Evolutionary conservation across 1,140 invertebrate species (phyloP), one percentile per base, ranked within the genome.

Genomic region (Drosophila arawakana): DNA sequence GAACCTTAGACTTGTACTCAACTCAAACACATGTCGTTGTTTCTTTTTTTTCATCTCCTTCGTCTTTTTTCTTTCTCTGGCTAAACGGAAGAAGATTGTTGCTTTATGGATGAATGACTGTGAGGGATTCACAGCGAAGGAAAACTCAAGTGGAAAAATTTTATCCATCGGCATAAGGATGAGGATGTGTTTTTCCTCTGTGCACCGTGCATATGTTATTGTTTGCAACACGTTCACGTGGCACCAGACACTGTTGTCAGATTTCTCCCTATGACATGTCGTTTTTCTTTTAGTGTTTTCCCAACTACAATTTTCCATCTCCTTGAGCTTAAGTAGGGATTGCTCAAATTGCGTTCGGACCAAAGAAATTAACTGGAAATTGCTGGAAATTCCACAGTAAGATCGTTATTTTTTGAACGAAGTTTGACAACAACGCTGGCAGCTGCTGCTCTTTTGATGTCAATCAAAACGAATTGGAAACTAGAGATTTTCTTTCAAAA

Each of bases 121-220:
- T 41, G 39, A 6, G 13, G 9, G 41, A 25, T 39, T 49, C 41
- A 63, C 59, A 55, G 58, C 46, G 52, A 69, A 58, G 55, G 25
- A 30, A 86, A 88, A 89, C 83, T 88, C 84, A 88, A 88, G 83
- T 88, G 83, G 84, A 88, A 88, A 83, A 69, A 89, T 88, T 88
- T 71, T 70, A 50, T 55, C 54, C 25, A 30, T 30, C 25, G 6
- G 25, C 25, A 25, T 30, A 30, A 86, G 66, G 67, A 81, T 75
- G 54, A 73, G 60, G 57, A 76, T 67, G 60, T 70, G 66, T 78
- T 73, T 73, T 65, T 52, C 54, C 39, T 63, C 37, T 75, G 21
- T 75, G 37, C 52, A 49, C 50, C 57, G 30, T 78, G 58, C 55
- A 73, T 67, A 68, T 81, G 67, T 82, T 81, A 86, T 86, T 86